Base-by-base conservation (phyloP, 2,797 vertebrate genomes). In the Spinibarbus caldwelli region DNA sequence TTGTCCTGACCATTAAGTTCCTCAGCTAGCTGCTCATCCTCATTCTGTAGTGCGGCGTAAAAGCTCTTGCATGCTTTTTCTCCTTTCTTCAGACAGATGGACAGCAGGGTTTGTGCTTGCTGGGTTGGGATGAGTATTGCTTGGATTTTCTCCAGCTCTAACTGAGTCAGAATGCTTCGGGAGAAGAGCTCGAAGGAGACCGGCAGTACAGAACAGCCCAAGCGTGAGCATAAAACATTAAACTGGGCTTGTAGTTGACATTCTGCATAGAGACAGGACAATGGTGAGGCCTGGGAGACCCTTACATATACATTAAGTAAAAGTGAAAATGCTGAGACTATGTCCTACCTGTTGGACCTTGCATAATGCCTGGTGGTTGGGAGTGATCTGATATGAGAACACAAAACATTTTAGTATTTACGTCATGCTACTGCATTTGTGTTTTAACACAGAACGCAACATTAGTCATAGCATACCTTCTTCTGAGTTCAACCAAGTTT, bases 131-230 rank as follows among this genome's bases (percentile, higher is more conserved):
- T 91, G 45, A 52, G 80, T 12, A 80, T 81, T 7, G 87, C 88
- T 73, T 93, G 90, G 73, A 92, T 78, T 45, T 70, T 87, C 36
- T 93, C 92, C 45, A 92, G 78, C 70, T 93, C 92, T 12, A 91
- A 86, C 87, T 92, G 91, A 34, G 90, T 91, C 23, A 93, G 78
- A 59, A 70, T 86, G 70, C 84, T 87, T 19, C 26, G 78, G 31
- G 92, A 91, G 88, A 91, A 93, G 9, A 93, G 88, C 21, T 85
- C 84, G 82, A 88, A 80, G 52, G 91, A 90, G 26, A 92, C 85
- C 0, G 92, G 91, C 67, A 88, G 83, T 31, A 90, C 88, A 2
- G 89, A 88, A 19, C 64, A 85, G 23, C 92, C 90, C 70, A 93
- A 82, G 31, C 91, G 89, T 17, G 84, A 70, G 38, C 91, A 91